These are phyloP conservation scores for Acipenser ruthenus DNA, from an alignment of 2,797 vertebrate genomes.

Conservation along the genomic window DNA sequence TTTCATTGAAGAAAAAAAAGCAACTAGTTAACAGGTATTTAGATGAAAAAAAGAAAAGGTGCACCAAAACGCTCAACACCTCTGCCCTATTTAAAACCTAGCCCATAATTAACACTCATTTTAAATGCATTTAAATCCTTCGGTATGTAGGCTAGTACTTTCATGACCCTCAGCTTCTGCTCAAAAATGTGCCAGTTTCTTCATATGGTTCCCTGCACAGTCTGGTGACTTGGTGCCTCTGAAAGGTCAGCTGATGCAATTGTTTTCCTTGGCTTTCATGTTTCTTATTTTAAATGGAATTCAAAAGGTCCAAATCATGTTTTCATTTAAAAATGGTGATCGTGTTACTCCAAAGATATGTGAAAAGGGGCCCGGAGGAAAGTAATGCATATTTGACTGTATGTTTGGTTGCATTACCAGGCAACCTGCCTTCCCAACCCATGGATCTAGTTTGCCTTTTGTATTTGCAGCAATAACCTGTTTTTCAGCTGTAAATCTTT, in stretches of 20 bases:
- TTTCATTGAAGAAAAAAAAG: too few species aligned
- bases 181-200: not conserved
- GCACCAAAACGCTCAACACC: too few species aligned
- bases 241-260: conserved; percentile 25
- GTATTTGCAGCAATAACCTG: not conserved
- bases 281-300: conserved; percentile 33
- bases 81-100: too few species aligned
- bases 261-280: conserved; percentile 31
- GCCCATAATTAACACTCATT: too few species aligned
- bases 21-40: too few species aligned
- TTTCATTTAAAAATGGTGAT: conserved; percentile 37
- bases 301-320: conserved; percentile 20
- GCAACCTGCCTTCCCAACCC: not conserved
- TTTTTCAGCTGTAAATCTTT: not conserved
- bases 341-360: conserved; percentile 31
- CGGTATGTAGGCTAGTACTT: not conserved
- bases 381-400: conserved; percentile 4
- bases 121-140: not conserved
- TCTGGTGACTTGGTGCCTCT: conserved; percentile 15
- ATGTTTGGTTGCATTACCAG: conserved; percentile 6
- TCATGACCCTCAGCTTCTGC: not conserved
- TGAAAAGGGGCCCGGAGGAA: conserved; percentile 23
- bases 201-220: not conserved
- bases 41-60: too few species aligned
- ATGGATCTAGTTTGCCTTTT: conserved; percentile 1